Evolutionary conservation across 1,140 invertebrate species (phyloP), one percentile per base, ranked within the genome.

Genomic region (Delia radicum): DNA sequence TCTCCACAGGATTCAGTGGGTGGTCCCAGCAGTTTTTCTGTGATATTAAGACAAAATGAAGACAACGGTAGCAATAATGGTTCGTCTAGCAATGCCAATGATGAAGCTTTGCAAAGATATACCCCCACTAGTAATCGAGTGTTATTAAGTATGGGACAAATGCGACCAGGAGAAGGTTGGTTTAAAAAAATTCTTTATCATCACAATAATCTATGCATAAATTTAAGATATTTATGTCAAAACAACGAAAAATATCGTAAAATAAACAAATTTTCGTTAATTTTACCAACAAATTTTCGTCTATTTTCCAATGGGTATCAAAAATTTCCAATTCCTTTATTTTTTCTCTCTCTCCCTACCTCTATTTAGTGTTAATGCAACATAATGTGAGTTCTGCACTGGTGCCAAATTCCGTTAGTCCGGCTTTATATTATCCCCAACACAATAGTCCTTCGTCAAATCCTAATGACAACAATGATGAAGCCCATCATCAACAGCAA

Each of bases 341-440:
- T 18, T 62, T 26, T 5, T 26, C 6, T 26, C 7, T 6, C 26
- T 7, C 26, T 73, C 3, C n/a, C n/a, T n/a, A n/a, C n/a, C n/a
- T n/a, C 33, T 37, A 24, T 75, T 1, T 15, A 85, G 84, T 79
- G 26, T 67, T 79, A 13, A 69, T 81, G 10, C 82, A 82, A 37
- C 84, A 85, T 27, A 85, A 83, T 74, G 78, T 79, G 7, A 79
- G 80, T 1, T 29, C 73, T 13, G 27, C 76, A 0, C 62, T 83
- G 29, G 82, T 86, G 73, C 82, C 87, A 13, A 86, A 87, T 75
- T 80, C 87, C 67, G 82, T 84, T 2, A 89, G 88, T 81, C 88
- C 88, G 4, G 74, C 80, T 1, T 79, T 88, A 29, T 89, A 88
- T 78, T 89, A 89, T 79, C 88, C 87, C n/a, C 88, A 88, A 75